Base-by-base conservation (phyloP, 2,888 invertebrate species). In the Arge pagana region DNA sequence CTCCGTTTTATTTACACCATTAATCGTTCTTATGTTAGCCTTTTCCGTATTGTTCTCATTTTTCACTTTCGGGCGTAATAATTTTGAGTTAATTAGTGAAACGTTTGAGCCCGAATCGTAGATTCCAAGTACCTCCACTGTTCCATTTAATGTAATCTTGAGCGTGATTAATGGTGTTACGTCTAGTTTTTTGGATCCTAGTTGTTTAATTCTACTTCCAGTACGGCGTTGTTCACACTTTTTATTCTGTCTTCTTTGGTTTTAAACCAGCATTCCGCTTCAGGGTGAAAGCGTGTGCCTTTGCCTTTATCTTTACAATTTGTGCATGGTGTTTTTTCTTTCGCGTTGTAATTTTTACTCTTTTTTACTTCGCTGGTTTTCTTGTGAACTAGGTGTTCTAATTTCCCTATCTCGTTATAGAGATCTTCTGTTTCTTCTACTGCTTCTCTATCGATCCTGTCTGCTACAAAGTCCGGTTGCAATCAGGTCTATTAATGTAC, bases 401-500 rank as follows among this genome's bases (percentile, higher is more conserved):
- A 40, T 50, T 55, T 60, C 42, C 59, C 56, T 28, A 65, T 50
- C 49, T 63, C 56, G 51, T 59, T 63, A 37, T 54, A 62, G 2
- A 64, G 43, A 43, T 61, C 59, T 56, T 56, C 40, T n/a, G 62
- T 60, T 24, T 52, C 39, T 56, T 48, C 31, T 42, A 60, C 36
- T 33, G 31, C 51, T 55, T 57, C 59, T 48, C 63, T 59, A 49
- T 63, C 56, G 33, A 64, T 64, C 52, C 43, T 59, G 48, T 59
- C 53, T 24, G 48, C 30, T 6, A 61, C 52, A 43, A 49, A 52
- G 50, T 56, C 59, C 68, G 8, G 45, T 48, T 43, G 65, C 67
- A 30, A 70, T 68, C 5, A 70, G 51, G 53, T 68, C 62, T 40
- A 70, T 63, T 18, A 67, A 18, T 3, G 64, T 59, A 23, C 53